Percentiles rank a stretch among this genome's conserved stretches.
phyloP scores from a whole-genome alignment of 2,113 vertebrate species.

The Micronisus gabar region DNA sequence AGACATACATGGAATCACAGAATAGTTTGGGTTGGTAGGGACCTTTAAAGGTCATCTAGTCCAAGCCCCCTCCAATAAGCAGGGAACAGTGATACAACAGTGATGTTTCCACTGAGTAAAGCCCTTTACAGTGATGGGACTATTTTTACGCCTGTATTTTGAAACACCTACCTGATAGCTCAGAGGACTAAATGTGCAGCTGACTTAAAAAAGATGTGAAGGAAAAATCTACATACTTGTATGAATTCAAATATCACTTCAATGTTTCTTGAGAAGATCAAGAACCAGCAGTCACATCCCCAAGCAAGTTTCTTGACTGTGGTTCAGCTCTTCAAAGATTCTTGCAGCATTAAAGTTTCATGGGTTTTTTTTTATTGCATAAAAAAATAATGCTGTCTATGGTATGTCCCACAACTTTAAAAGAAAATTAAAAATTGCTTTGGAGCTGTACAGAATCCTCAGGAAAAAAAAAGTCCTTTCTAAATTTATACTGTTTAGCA shows the following conservation, averaged over 20 bases:
- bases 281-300: not conserved
- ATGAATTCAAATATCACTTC: not conserved
- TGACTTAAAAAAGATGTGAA: not conserved
- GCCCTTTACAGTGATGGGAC: not conserved
- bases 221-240: not conserved
- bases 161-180: not conserved
- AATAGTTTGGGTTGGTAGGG: not conserved
- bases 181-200: not conserved
- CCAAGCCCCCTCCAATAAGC: not conserved
- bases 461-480: not conserved
- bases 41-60: not conserved
- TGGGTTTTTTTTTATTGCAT: fast-evolving
- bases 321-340: not conserved
- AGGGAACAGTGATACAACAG: not conserved
- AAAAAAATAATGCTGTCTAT: not conserved
- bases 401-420: not conserved
- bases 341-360: not conserved
- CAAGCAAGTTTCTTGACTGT: not conserved
- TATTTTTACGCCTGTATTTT: not conserved
- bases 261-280: not conserved
- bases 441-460: not conserved
- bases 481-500: not conserved
- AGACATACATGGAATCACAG: not conserved
- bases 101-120: not conserved
- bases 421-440: not conserved